phyloP scores from a whole-genome alignment of 2,888 invertebrate species.

The Helleia helle region DNA sequence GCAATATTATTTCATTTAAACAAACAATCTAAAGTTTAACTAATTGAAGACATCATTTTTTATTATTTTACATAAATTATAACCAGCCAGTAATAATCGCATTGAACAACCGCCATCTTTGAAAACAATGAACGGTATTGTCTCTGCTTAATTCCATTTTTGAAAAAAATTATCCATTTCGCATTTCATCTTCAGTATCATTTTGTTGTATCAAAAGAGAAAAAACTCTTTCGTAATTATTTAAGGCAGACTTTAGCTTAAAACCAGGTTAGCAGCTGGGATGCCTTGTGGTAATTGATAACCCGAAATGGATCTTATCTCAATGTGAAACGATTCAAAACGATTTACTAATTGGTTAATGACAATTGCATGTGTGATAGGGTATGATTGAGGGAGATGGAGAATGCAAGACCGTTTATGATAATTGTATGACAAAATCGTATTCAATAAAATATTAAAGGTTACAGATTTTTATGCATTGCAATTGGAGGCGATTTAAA shows the following conservation, averaged over 20 bases:
- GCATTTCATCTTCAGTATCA: constrained; percentile 64
- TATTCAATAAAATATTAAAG: constrained; percentile 38
- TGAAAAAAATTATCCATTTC: constrained; percentile 72
- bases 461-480: no score
- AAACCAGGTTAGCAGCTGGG: constrained; percentile 42
- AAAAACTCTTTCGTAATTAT: constrained; percentile 28
- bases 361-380: constrained; percentile 46
- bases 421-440: constrained; percentile 54
- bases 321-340: constrained; percentile 35
- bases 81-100: constrained; percentile 63
- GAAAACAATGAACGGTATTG: constrained; percentile 72
- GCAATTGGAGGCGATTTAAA: no score
- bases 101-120: constrained; percentile 66
- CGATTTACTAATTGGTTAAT: constrained; percentile 53
- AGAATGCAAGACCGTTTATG: constrained; percentile 49
- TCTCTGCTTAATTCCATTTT: constrained; percentile 73
- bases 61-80: no score
- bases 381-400: constrained; percentile 35
- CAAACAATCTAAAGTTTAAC: no score
- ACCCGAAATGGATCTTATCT: constrained; percentile 46
- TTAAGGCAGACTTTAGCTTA: constrained; percentile 32
- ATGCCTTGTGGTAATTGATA: constrained; percentile 37
- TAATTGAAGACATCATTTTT: no score
- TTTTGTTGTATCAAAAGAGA: constrained; percentile 30
- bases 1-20: no score